Evolutionary conservation across 1,140 invertebrate genomes (phyloP).

Genomic region (Drosophila cardini): DNA sequence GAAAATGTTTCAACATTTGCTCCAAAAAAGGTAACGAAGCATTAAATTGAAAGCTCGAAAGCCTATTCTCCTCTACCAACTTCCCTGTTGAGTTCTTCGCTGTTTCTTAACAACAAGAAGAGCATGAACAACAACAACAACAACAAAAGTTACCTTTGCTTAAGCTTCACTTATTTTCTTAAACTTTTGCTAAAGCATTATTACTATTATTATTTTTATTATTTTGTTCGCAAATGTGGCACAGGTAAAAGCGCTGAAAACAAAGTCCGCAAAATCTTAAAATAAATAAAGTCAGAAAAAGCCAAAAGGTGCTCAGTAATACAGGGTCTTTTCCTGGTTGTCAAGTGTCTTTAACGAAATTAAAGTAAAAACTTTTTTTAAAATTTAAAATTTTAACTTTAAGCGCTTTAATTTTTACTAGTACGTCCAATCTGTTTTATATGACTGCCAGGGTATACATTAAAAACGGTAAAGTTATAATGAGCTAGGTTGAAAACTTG

Average conservation of each 20-base stretch:
- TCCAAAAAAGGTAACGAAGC: constrained; percentile 74
- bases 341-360: neutral
- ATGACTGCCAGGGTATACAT: too few relatives aligned
- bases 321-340: neutral
- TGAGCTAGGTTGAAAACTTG: constrained; percentile 25
- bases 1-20: constrained; percentile 64
- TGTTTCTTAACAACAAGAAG: too few relatives aligned
- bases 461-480: constrained; percentile 9
- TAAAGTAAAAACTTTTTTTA: too few relatives aligned
- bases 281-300: neutral
- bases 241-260: constrained; percentile 17
- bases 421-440: too few relatives aligned
- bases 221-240: constrained; percentile 47
- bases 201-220: constrained; percentile 68
- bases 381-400: too few relatives aligned
- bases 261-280: constrained; percentile 24
- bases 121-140: constrained; percentile 10
- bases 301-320: neutral
- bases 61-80: neutral
- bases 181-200: constrained; percentile 65
- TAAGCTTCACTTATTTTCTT: constrained; percentile 47
- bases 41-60: constrained; percentile 68
- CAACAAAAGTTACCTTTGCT: constrained; percentile 36
- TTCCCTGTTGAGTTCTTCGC: constrained; percentile 16
- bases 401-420: too few relatives aligned